Evolutionary conservation across 2,888 invertebrate genomes (phyloP), one percentile per base, ranked within the genome.

Genomic region (Nomada fucata): DNA sequence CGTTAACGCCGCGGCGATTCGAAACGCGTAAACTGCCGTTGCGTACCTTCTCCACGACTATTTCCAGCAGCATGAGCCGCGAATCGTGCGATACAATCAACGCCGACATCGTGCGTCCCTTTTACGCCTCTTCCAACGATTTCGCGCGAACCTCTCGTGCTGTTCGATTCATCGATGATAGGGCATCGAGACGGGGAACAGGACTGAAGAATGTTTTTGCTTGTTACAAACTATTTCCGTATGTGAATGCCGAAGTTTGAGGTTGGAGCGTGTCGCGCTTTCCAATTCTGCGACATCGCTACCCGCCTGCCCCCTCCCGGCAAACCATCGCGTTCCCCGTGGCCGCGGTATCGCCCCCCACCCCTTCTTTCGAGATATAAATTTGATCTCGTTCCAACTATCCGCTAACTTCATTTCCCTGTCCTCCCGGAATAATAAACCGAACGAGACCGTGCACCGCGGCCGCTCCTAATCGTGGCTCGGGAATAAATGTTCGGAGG

Each of bases 1-100:
- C 7, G 26, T 44, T 11, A 36, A 52, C 5, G 53, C 3, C 15
- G 18, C 47, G 5, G 11, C 10, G 50, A 64, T 64, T 50, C 36
- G 36, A 10, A 10, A 20, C 61, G 44, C 20, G 36, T 55, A 2
- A 55, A 26, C 18, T 75, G 61, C 59, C 63, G 50, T 23, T 29
- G 68, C 82, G 89, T 70, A 93, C 93, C 74, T 92, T 92, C 64
- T 91, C 82, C 11, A 93, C 87, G 0, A 84, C 88, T 4, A 93
- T 52, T 73, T 93, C 93, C 23, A 93, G 55, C 92, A 93, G 91
- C 88, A 93, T 90, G 5, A 93, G 76, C 50, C 89, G 87, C 20
- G 89, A 85, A 69, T 92, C 89, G 4, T 90, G 88, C 3, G 88
- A 82, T 5, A 92, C 80, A n/a, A 92, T 89, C 50, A 93, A 67